These are phyloP conservation scores for Pissodes strobi DNA, from an alignment of 1,140 invertebrate species.

Conservation along the genomic window DNA sequence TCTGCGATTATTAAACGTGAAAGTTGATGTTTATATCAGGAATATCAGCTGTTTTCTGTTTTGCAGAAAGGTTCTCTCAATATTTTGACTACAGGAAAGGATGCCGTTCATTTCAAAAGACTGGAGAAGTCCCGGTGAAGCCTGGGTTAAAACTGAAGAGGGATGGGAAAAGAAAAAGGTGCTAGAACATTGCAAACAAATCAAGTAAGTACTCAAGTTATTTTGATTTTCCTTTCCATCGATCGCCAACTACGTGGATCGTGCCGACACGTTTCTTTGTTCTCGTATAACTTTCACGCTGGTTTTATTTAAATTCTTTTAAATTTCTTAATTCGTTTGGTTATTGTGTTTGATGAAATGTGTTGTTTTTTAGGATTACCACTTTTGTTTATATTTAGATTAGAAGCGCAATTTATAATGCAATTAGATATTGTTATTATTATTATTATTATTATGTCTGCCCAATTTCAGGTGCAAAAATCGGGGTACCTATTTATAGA, in stretches of 20 bases:
- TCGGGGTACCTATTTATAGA: too few species aligned
- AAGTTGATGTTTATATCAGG: conserved; percentile 31
- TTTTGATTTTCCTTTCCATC: conserved; percentile 38
- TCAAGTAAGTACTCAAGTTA: conserved; percentile 48
- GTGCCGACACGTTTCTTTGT: conserved; percentile 58
- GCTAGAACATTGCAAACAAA: conserved; percentile 65
- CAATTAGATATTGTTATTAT: too few species aligned
- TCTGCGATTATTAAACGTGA: background rate
- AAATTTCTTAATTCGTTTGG: too few species aligned
- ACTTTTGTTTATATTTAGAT: too few species aligned
- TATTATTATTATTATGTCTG: too few species aligned
- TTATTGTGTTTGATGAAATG: too few species aligned
- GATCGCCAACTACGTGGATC: conserved; percentile 35
- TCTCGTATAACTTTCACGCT: conserved; percentile 50
- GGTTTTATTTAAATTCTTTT: too few species aligned
- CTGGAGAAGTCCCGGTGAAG: conserved; percentile 94
- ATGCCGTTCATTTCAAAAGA: conserved; percentile 97
- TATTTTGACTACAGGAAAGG: conserved; percentile 17
- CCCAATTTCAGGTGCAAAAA: too few species aligned
- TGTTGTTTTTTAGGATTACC: too few species aligned
- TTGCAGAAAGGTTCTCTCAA: conserved; percentile 21
- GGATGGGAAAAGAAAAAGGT: conserved; percentile 97
- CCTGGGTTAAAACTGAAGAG: conserved; percentile 96
- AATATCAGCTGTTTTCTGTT: conserved; percentile 38
- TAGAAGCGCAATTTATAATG: too few species aligned